Evolutionary conservation across 2,113 vertebrate species (phyloP).

Genomic region (Ranitomeya variabilis): DNA sequence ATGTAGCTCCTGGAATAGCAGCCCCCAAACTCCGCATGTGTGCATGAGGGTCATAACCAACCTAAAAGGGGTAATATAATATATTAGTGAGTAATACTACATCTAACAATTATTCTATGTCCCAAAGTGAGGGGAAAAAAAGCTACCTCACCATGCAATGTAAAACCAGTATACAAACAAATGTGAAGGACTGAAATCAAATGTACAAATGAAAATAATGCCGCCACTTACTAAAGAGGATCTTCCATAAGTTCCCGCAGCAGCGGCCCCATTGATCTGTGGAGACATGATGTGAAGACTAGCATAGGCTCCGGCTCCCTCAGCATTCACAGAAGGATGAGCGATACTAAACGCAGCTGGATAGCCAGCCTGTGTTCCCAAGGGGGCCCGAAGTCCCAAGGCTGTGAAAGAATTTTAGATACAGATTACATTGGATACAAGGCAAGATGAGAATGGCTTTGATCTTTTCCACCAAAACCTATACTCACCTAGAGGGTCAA

Average conservation of each 20-base stretch:
- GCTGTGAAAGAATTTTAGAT: slow-evolving; percentile 67
- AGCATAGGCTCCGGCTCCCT: slow-evolving; percentile 74
- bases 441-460: neutral
- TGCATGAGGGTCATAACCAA: slow-evolving; percentile 84
- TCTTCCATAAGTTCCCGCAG: slow-evolving; percentile 76
- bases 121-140: neutral
- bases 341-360: slow-evolving; percentile 83
- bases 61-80: slow-evolving; percentile 63
- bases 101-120: neutral
- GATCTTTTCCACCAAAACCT: neutral
- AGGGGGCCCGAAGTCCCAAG: slow-evolving; percentile 81
- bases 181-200: too few species aligned
- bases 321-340: slow-evolving; percentile 83
- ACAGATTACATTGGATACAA: neutral
- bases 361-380: slow-evolving; percentile 84
- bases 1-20: slow-evolving; percentile 75
- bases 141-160: neutral
- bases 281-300: slow-evolving; percentile 83
- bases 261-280: slow-evolving; percentile 80
- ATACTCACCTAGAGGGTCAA: slow-evolving; percentile 81
- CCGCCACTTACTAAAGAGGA: slow-evolving; percentile 77
- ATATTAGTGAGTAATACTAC: neutral
- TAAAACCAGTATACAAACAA: neutral
- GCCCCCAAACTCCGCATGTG: slow-evolving; percentile 83
- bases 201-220: neutral